phyloP scores from a whole-genome alignment of 2,113 vertebrate species.

The Benitochromis conjunctus region DNA sequence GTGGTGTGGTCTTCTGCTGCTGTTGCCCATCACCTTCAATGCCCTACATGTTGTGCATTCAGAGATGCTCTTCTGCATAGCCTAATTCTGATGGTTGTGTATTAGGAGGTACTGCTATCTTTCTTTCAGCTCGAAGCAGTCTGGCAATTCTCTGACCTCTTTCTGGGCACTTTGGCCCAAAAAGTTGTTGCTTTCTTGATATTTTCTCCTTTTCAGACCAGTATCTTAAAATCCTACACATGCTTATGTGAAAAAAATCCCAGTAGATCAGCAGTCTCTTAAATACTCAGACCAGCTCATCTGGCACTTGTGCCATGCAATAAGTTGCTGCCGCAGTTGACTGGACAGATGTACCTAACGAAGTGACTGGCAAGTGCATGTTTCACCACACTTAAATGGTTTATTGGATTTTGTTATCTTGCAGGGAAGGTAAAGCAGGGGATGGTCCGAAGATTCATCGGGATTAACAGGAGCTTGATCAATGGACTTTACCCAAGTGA shows the following conservation, averaged over 20 bases:
- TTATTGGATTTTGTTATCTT: not conserved
- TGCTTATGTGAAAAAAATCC: not conserved
- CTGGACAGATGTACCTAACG: not conserved
- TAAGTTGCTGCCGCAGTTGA: not conserved
- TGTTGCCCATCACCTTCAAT: not conserved
- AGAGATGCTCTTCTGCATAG: not conserved
- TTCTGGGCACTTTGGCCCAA: not conserved
- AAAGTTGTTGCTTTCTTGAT: not conserved
- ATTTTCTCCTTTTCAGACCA: not conserved
- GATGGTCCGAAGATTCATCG: constrained; percentile 67
- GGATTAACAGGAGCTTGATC: constrained; percentile 49
- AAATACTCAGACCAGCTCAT: not conserved
- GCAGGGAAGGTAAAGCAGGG: constrained; percentile 65
- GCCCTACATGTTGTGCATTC: not conserved
- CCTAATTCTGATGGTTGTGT: not conserved
- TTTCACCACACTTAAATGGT: not conserved
- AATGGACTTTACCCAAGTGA: not conserved
- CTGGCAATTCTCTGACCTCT: not conserved
- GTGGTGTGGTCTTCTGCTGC: not conserved
- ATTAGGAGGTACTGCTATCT: not conserved
- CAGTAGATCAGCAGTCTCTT: not conserved
- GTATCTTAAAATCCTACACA: not conserved
- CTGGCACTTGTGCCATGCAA: not conserved
- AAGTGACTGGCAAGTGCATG: not conserved
- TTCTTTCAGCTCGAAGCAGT: not conserved